These are phyloP conservation scores for Calcarius ornatus DNA, from an alignment of 2,113 vertebrate species.

Conservation along the genomic window DNA sequence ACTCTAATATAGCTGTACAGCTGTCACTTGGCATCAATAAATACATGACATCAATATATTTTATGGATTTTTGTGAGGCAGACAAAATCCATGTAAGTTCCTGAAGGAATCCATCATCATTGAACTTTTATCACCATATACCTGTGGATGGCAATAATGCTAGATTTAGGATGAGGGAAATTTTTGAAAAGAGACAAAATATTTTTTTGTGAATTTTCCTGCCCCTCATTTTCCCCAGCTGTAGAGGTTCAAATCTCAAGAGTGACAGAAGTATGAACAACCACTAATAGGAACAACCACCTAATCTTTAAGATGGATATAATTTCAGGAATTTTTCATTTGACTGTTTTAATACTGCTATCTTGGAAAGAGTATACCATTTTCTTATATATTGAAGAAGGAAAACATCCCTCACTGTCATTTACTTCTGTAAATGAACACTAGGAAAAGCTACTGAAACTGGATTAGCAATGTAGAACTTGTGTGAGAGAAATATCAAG, in stretches of 20 bases:
- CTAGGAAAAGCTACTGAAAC: not conserved
- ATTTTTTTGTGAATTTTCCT: not conserved
- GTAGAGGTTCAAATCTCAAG: not conserved
- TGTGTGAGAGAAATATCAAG: not conserved
- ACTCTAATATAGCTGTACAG: not conserved
- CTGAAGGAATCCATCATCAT: slow-evolving; percentile 13
- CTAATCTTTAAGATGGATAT: not conserved
- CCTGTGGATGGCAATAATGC: not conserved
- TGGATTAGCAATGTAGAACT: not conserved
- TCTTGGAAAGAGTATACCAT: not conserved
- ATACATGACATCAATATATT: not conserved
- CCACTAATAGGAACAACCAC: not conserved
- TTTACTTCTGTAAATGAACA: not conserved
- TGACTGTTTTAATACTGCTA: not conserved
- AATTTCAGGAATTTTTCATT: not conserved
- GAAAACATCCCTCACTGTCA: not conserved
- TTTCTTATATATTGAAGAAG: not conserved
- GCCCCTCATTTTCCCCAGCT: rapidly evolving
- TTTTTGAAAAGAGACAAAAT: not conserved
- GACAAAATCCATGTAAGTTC: not conserved
- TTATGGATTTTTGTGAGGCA: not conserved
- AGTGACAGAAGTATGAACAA: not conserved
- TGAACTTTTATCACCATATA: not conserved
- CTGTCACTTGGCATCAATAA: not conserved
- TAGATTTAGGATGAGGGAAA: not conserved